Evolutionary conservation across 2,888 invertebrate genomes (phyloP), one percentile per base, ranked within the genome.

Genomic region (Lepeophtheirus nordmannii): DNA sequence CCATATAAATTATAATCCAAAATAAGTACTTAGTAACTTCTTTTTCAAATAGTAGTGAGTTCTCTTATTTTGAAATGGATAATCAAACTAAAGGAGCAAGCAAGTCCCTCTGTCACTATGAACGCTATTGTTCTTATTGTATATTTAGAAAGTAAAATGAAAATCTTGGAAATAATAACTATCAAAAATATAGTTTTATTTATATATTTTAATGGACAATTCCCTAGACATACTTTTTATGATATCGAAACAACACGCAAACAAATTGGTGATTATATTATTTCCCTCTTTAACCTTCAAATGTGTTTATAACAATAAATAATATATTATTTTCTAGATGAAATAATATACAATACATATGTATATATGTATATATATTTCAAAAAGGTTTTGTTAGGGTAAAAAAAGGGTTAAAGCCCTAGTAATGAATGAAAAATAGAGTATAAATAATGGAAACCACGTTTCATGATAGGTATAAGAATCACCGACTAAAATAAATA

Each of bases 211-310:
- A 46, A 46, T 46, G 53, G 53, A 46, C 53, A 46, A 46, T 46
- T 17, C 53, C 53, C 17, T 14, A 46, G 53, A 46, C 53, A 46
- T 14, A 17, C 53, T 5, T 46, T 41, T 46, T 46, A 46, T 46
- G 53, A 46, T 46, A 46, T 46, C 53, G 53, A 46, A 46, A 46
- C n/a, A 8, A 46, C 53, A 46, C 53, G 53, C 53, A 46, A 46
- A 2, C n/a, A 46, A 46, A 46, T 46, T n/a, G 53, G 53, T 46
- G 53, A 46, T 46, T 46, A 46, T 46, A 17, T 46, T 46, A n/a
- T 46, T 17, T 8, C 53, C 17, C 17, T 17, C 17, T 46, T 46
- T 46, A 46, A 46, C 53, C 53, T 46, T 46, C 53, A 17, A 46
- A 46, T 46, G 17, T 46, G 14, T 46, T 11, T 46, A 17, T 46